Evolutionary conservation across 2,113 vertebrate genomes (phyloP), one percentile per base, ranked within the genome.

Genomic region (Elephas maximus): DNA sequence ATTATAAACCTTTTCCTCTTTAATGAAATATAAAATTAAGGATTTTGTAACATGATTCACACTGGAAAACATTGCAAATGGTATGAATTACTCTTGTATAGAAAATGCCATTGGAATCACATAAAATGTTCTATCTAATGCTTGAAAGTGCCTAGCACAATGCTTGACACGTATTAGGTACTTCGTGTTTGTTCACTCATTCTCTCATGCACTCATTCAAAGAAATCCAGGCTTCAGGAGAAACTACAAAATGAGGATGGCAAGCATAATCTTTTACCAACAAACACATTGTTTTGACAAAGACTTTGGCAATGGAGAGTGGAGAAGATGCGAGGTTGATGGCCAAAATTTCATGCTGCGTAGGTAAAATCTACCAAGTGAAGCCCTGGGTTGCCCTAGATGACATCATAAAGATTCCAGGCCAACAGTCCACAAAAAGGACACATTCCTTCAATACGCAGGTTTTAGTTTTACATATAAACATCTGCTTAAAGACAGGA

Each of bases 1-100:
- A 97, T 97, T 98, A 97, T 97, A 98, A 97, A 98, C 76, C 71
- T 95, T 94, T 95, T 92, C 28, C 89, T 85, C 95, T 78, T 97
- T 97, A 95, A 82, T 73, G 93, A 98, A 93, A 96, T 97, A 96
- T 24, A 97, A 96, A 97, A 95, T 95, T 83, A 96, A 94, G 83
- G 30, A 77, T 93, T 95, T 78, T 92, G 26, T 67, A 87, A 78
- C 15, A 89, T 26, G 41, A 92, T 83, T 88, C 91, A 88, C 76
- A 90, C 76, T 76, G 93, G 89, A 84, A 95, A 96, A 94, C 79
- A 95, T 79, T 95, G 89, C 65, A 89, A 95, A 94, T 67, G 79
- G 65, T 44, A 87, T 12, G 83, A 91, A 86, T 60, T 88, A 79
- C 20, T 96, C 85, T 94, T 48, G 94, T 21, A 86, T 74, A 96